These are phyloP conservation scores for Entomobrya multifasciata DNA, from an alignment of 2,888 invertebrate species.

Conservation along the genomic window DNA sequence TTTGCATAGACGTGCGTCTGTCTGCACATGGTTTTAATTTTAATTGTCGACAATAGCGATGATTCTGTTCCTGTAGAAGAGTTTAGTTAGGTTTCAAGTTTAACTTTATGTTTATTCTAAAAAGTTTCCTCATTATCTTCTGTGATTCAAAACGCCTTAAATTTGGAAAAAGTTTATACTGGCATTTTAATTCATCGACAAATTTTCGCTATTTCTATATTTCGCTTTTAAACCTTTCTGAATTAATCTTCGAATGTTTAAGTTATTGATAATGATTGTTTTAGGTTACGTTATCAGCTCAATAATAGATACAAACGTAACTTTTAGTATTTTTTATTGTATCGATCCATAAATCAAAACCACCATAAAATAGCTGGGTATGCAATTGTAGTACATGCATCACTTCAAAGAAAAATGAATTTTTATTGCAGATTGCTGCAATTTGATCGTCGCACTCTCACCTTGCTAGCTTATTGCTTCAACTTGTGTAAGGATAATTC, in stretches of 20 bases:
- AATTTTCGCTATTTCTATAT: too few relatives aligned
- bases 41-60: too few relatives aligned
- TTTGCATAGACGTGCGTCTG: neutral
- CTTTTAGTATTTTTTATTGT: neutral
- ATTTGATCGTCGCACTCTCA: conserved; percentile 29
- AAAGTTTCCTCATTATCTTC: too few relatives aligned
- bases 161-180: too few relatives aligned
- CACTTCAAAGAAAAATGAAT: neutral
- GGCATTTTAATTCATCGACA: neutral
- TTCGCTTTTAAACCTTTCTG: neutral
- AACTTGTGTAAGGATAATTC: neutral
- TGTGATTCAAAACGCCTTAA: too few relatives aligned
- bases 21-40: too few relatives aligned
- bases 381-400: neutral
- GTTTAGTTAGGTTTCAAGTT: too few relatives aligned
- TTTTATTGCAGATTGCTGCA: neutral
- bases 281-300: conserved; percentile 24
- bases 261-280: too few relatives aligned
- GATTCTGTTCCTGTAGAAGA: too few relatives aligned
- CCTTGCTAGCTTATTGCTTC: neutral
- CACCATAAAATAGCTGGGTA: neutral
- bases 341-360: conserved; percentile 25
- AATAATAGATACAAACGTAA: neutral
- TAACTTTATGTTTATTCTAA: too few relatives aligned
- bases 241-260: too few relatives aligned